Percentiles rank a stretch among this genome's conserved stretches.
Conservation (phyloP, 2,888 invertebrate genomes). For the Amiota minor region DNA sequence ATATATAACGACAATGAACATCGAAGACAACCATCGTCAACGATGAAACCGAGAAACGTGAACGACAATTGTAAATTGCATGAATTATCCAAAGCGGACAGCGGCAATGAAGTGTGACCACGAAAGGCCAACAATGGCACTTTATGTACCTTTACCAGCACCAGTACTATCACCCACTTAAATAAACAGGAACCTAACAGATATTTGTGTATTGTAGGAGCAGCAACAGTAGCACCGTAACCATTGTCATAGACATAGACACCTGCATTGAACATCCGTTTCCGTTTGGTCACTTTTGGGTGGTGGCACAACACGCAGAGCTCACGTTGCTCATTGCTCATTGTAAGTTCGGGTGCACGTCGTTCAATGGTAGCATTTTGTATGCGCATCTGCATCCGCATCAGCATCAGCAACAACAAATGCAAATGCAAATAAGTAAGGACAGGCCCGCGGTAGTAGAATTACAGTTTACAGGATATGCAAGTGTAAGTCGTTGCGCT, state of each 20-base stretch:
- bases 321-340: background rate
- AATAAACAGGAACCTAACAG: background rate
- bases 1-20: slow-evolving; percentile 5
- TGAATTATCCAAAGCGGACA: slow-evolving; percentile 27
- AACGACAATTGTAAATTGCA: slow-evolving; percentile 29
- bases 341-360: background rate
- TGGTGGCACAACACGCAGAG: too few relatives aligned
- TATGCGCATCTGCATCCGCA: slow-evolving; percentile 13
- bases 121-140: slow-evolving; percentile 45
- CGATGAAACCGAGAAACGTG: background rate
- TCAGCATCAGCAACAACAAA: slow-evolving; percentile 33
- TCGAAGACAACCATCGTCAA: background rate
- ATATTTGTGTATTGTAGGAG: background rate
- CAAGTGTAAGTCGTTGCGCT: slow-evolving; percentile 12
- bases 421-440: slow-evolving; percentile 29
- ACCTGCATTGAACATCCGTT: slow-evolving; percentile 15
- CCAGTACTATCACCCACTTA: background rate
- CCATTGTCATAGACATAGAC: slow-evolving; percentile 5
- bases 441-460: background rate
- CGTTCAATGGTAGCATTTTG: slow-evolving; percentile 14
- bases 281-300: background rate
- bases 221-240: too few relatives aligned
- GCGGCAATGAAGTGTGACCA: slow-evolving; percentile 38
- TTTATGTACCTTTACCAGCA: background rate
- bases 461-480: slow-evolving; percentile 7